Percentiles rank a stretch among this genome's conserved stretches.
These are phyloP conservation scores for Rhinolophus ferrumequinum DNA, from an alignment of 2,113 vertebrate genomes.

Conservation along the genomic window DNA sequence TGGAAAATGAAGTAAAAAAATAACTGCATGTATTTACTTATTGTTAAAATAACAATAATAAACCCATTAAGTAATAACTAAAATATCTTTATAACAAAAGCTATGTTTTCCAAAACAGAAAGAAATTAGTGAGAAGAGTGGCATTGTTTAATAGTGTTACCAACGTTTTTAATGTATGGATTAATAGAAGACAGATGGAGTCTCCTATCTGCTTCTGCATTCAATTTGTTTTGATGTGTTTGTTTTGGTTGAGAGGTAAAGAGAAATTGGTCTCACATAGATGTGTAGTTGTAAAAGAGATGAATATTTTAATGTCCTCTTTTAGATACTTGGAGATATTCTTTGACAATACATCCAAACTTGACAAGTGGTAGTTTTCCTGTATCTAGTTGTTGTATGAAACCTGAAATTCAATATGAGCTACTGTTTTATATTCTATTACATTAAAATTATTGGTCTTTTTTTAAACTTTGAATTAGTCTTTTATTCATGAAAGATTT, in stretches of 20 bases:
- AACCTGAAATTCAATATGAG: not conserved
- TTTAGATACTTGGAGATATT: not conserved
- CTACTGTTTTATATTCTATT: not conserved
- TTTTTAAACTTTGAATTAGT: not conserved
- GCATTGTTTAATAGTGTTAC: not conserved
- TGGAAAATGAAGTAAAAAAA: not conserved
- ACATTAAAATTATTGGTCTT: not conserved
- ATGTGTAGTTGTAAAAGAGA: not conserved
- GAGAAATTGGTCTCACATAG: not conserved
- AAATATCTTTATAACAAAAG: not conserved
- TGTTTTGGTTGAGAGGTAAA: not conserved
- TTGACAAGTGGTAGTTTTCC: not conserved
- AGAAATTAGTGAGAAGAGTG: not conserved
- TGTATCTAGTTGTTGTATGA: not conserved
- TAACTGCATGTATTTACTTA: not conserved
- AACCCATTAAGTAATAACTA: not conserved
- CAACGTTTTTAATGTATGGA: not conserved
- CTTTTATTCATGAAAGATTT: not conserved
- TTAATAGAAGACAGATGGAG: not conserved
- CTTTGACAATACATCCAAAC: constrained; percentile 12
- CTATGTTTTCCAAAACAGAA: constrained; percentile 1
- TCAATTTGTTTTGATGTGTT: not conserved
- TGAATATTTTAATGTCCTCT: not conserved
- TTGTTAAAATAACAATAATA: not conserved
- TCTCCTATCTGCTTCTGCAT: not conserved